A percentile compares a stretch with the other conserved stretches of the same genome.
phyloP scores from a whole-genome alignment of 2,888 invertebrate genomes.

The Beris chalybata region DNA sequence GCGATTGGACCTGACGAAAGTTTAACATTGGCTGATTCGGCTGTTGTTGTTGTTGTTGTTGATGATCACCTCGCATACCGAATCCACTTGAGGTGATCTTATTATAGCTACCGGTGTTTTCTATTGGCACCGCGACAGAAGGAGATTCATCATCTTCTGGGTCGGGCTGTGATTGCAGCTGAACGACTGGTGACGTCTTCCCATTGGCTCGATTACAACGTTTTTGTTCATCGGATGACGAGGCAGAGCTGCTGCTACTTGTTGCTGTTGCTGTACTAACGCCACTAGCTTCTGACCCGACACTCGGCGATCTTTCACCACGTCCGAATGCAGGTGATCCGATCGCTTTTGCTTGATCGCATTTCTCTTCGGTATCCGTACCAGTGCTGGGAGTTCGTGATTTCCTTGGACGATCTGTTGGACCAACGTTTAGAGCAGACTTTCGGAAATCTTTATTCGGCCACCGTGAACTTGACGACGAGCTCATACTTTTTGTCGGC shows the following conservation, averaged over 20 bases:
- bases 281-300: conserved; percentile 58
- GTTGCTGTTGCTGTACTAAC: conserved; percentile 48
- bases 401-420: conserved; percentile 53
- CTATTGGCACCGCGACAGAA: conserved; percentile 42
- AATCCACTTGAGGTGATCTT: conserved; percentile 17
- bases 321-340: conserved; percentile 36
- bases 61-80: conserved; percentile 7
- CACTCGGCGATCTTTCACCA: conserved; percentile 57
- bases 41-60: conserved; percentile 13
- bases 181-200: conserved; percentile 59
- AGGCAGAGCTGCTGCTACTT: conserved; percentile 41
- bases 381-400: conserved; percentile 55
- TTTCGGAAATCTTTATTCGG: conserved; percentile 75
- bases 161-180: conserved; percentile 38
- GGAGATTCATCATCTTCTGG: conserved; percentile 49
- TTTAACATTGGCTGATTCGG: conserved; percentile 3
- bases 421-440: conserved; percentile 70
- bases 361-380: conserved; percentile 50
- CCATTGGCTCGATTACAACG: conserved; percentile 42
- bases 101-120: conserved; percentile 14
- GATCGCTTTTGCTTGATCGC: conserved; percentile 29
- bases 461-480: conserved; percentile 55
- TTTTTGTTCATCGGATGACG: conserved; percentile 57
- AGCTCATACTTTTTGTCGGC: conserved; percentile 48
- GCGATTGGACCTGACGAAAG: conserved; percentile 36